Evolutionary conservation across 2,113 vertebrate genomes (phyloP).

Genomic region (Propithecus coquereli): DNA sequence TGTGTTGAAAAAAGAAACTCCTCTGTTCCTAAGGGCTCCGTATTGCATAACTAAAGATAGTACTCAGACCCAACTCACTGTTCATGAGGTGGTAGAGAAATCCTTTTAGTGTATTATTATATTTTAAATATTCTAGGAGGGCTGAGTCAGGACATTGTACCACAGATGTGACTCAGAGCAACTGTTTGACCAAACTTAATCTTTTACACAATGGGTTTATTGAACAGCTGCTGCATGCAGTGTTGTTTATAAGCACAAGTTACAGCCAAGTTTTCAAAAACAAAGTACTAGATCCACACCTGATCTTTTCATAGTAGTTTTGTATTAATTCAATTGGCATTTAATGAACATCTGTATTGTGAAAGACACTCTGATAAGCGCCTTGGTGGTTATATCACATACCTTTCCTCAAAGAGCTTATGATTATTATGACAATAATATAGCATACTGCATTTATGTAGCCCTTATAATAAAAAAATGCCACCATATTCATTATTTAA

Average conservation of each 20-base stretch:
- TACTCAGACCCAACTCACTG: background rate
- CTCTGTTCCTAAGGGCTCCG: background rate
- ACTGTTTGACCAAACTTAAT: background rate
- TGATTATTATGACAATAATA: background rate
- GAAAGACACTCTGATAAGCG: background rate
- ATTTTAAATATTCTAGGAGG: background rate
- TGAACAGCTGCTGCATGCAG: background rate
- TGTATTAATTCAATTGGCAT: background rate
- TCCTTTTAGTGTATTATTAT: background rate
- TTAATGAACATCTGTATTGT: background rate
- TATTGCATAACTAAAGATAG: background rate
- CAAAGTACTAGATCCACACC: background rate
- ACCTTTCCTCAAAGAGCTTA: background rate
- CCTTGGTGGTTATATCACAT: background rate
- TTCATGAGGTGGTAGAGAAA: background rate
- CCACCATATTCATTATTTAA: background rate
- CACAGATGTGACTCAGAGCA: background rate
- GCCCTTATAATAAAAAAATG: background rate
- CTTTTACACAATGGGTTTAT: background rate
- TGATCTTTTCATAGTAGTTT: background rate
- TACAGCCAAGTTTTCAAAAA: background rate
- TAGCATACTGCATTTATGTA: background rate
- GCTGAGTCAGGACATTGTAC: background rate
- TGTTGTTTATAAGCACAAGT: background rate
- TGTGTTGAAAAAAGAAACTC: background rate